These are phyloP conservation scores for Acleris holmiana DNA, from an alignment of 2,888 invertebrate genomes.

Conservation along the genomic window DNA sequence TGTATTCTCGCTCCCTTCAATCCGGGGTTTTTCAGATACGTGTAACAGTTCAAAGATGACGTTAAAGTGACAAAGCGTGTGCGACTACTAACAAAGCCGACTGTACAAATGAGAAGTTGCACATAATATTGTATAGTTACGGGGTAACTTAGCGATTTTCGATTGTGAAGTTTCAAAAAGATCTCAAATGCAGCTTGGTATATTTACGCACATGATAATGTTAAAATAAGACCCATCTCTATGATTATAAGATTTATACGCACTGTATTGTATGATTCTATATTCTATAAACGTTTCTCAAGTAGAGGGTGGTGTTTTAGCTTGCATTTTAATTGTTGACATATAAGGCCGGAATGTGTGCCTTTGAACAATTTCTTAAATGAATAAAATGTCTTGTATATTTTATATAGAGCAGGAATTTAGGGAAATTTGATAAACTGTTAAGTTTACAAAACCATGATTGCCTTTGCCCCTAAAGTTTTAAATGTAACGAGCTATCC, in stretches of 20 bases:
- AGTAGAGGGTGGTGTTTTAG: too few species aligned
- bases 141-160: neutral
- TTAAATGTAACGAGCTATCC: too few species aligned
- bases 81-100: too few species aligned
- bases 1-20: too few species aligned
- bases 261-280: neutral
- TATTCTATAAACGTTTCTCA: too few species aligned
- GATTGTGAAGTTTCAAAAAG: neutral
- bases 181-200: conserved; percentile 2
- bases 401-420: neutral
- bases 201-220: neutral
- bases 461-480: too few species aligned
- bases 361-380: conserved; percentile 2
- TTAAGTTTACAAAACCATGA: too few species aligned
- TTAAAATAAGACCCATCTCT: neutral
- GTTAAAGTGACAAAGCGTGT: too few species aligned
- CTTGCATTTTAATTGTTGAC: neutral
- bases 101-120: too few species aligned
- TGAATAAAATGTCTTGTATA: neutral
- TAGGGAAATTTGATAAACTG: too few species aligned
- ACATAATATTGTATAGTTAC: neutral
- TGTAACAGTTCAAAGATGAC: too few species aligned
- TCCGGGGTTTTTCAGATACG: too few species aligned
- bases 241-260: neutral
- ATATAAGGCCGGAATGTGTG: neutral